Evolutionary conservation across 2,113 vertebrate species (phyloP).

Genomic region (Pseudorectes ferrugineus): DNA sequence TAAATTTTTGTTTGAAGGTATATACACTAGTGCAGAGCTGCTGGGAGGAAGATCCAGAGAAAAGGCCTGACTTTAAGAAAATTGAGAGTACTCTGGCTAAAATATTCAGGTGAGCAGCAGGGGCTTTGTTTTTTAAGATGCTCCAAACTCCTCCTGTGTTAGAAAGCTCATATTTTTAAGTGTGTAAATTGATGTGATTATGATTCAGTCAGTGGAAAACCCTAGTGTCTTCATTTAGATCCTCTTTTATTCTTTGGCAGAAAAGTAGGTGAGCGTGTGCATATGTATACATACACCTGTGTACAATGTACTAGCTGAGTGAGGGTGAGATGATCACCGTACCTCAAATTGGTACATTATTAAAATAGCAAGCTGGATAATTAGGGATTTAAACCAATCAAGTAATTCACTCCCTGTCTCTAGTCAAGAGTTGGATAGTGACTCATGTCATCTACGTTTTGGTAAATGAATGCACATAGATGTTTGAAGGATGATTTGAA

Average conservation of each 20-base stretch:
- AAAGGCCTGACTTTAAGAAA: constrained; percentile 94
- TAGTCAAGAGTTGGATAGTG: neutral
- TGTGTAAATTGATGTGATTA: neutral
- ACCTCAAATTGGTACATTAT: neutral
- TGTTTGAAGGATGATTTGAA: constrained; percentile 4
- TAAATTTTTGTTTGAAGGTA: constrained; percentile 69
- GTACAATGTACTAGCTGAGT: neutral
- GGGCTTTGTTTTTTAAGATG: neutral
- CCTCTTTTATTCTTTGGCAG: neutral
- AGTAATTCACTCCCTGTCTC: neutral
- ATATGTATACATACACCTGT: neutral
- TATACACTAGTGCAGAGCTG: constrained; percentile 87
- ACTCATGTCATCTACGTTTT: neutral
- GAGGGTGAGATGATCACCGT: neutral
- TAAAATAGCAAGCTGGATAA: constrained; percentile 7
- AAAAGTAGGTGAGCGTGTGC: neutral
- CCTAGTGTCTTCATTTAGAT: neutral
- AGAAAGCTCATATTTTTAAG: neutral
- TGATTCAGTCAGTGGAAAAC: neutral
- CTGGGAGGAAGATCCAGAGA: constrained; percentile 99
- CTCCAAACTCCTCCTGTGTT: neutral
- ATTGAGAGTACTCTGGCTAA: constrained; percentile 88
- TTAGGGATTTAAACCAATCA: neutral
- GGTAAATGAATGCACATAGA: neutral
- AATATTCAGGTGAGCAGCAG: constrained; percentile 86